Percentiles rank a stretch among this genome's conserved stretches.
Evolutionary conservation across 2,888 invertebrate genomes (phyloP).

Genomic region (Hypena proboscidalis): DNA sequence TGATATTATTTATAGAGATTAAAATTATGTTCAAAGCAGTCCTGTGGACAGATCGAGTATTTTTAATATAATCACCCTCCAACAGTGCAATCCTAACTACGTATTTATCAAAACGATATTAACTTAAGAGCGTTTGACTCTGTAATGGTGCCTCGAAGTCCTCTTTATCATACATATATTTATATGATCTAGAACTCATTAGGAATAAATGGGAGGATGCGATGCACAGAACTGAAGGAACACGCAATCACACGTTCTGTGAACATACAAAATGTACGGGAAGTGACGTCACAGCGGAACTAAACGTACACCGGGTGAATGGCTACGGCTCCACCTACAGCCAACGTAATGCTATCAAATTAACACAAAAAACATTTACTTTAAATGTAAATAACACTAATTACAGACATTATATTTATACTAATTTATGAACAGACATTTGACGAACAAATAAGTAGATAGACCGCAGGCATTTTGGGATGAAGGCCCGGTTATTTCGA

Average conservation of each 20-base stretch:
- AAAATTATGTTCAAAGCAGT: slow-evolving; percentile 66
- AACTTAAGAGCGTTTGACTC: slow-evolving; percentile 48
- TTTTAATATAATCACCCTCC: slow-evolving; percentile 50
- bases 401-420: slow-evolving; percentile 72
- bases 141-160: slow-evolving; percentile 50
- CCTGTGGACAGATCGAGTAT: slow-evolving; percentile 62
- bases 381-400: slow-evolving; percentile 73
- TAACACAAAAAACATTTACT: slow-evolving; percentile 70
- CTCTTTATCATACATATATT: slow-evolving; percentile 72
- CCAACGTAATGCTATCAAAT: slow-evolving; percentile 67
- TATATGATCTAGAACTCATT: slow-evolving; percentile 84
- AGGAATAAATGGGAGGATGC: slow-evolving; percentile 65
- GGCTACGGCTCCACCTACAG: slow-evolving; percentile 57
- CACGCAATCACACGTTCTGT: slow-evolving; percentile 45
- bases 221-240: slow-evolving; percentile 48
- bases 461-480: slow-evolving; percentile 28
- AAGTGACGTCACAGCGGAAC: slow-evolving; percentile 45
- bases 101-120: slow-evolving; percentile 45
- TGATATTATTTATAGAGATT: slow-evolving; percentile 73
- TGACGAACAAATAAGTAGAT: slow-evolving; percentile 55
- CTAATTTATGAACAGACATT: slow-evolving; percentile 70
- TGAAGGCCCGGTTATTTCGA: background rate
- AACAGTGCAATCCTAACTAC: slow-evolving; percentile 57
- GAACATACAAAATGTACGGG: slow-evolving; percentile 50
- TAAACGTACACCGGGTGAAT: slow-evolving; percentile 46